A percentile compares a stretch with the other conserved stretches of the same genome.
Evolutionary conservation across 2,113 vertebrate species (phyloP).

Genomic region (Forbesichthys agassizii): DNA sequence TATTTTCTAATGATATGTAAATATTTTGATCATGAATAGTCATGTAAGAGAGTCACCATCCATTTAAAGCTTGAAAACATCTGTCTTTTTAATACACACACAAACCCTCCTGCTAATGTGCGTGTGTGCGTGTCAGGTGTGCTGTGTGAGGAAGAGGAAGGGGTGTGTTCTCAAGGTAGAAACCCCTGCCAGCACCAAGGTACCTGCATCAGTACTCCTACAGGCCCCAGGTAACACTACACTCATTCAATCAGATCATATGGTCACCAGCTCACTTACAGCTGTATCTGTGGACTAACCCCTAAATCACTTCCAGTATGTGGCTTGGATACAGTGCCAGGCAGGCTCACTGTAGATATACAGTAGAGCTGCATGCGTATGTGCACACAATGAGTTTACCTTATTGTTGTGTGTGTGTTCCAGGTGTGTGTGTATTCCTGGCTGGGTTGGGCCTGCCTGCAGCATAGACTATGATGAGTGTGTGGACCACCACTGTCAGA

Average conservation of each 20-base stretch:
- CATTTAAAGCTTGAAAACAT: too few relatives aligned
- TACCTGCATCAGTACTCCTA: conserved; percentile 80
- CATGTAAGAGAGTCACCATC: too few relatives aligned
- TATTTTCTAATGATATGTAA: too few relatives aligned
- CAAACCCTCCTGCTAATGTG: background rate
- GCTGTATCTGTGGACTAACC: too few relatives aligned
- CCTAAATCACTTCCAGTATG: too few relatives aligned
- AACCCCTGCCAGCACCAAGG: conserved; percentile 88
- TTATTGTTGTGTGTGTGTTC: conserved; percentile 13
- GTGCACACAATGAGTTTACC: background rate
- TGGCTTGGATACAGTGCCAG: too few relatives aligned
- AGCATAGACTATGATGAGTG: conserved; percentile 85
- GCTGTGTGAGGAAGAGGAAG: conserved; percentile 84
- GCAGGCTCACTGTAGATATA: background rate
- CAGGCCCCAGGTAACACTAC: conserved; percentile 84
- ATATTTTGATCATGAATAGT: too few relatives aligned
- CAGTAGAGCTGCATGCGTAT: background rate
- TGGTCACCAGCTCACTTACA: too few relatives aligned
- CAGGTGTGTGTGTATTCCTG: conserved; percentile 88
- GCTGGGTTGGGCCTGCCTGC: conserved; percentile 87
- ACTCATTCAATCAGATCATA: conserved; percentile 6
- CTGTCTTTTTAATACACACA: too few relatives aligned
- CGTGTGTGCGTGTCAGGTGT: conserved; percentile 73
- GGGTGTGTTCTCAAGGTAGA: conserved; percentile 79
- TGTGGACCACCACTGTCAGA: conserved; percentile 86